These are phyloP conservation scores for Paraescarpia echinospica DNA, from an alignment of 1,140 invertebrate genomes.

Conservation along the genomic window DNA sequence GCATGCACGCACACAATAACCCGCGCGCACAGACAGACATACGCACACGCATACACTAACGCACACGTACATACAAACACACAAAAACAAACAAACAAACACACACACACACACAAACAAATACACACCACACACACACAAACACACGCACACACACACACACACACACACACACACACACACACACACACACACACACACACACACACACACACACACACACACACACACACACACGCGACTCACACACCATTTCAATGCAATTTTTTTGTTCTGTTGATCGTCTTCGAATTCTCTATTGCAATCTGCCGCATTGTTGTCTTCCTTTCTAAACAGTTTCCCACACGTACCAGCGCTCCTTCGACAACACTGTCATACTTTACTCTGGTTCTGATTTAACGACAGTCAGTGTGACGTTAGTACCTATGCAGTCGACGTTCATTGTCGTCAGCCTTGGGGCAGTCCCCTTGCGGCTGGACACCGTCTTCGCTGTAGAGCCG, in stretches of 20 bases:
- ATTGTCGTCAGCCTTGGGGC: not conserved
- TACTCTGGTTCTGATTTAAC: not conserved
- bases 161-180: slow-evolving; percentile 46
- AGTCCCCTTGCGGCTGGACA: not conserved
- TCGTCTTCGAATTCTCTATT: not conserved
- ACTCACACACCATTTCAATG: too few relatives aligned
- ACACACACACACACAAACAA: too few relatives aligned
- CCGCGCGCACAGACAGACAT: too few relatives aligned
- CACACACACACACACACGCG: slow-evolving; percentile 42
- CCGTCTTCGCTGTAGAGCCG: not conserved
- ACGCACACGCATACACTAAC: too few relatives aligned
- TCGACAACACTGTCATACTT: not conserved
- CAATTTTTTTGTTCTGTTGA: not conserved
- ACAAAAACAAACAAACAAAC: too few relatives aligned
- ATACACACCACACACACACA: too few relatives aligned
- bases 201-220: slow-evolving; percentile 45
- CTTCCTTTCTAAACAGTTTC: not conserved
- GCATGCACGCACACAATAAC: too few relatives aligned
- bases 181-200: slow-evolving; percentile 46
- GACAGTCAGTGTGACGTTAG: not conserved
- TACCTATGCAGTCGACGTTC: not conserved
- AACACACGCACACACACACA: slow-evolving; percentile 35
- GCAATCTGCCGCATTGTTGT: not conserved
- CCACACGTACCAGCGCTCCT: not conserved
- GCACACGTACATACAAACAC: too few relatives aligned